A percentile compares a stretch with the other conserved stretches of the same genome.
These are phyloP conservation scores for Thysanoteuthis rhombus DNA, from an alignment of 2,888 invertebrate genomes.

Conservation along the genomic window DNA sequence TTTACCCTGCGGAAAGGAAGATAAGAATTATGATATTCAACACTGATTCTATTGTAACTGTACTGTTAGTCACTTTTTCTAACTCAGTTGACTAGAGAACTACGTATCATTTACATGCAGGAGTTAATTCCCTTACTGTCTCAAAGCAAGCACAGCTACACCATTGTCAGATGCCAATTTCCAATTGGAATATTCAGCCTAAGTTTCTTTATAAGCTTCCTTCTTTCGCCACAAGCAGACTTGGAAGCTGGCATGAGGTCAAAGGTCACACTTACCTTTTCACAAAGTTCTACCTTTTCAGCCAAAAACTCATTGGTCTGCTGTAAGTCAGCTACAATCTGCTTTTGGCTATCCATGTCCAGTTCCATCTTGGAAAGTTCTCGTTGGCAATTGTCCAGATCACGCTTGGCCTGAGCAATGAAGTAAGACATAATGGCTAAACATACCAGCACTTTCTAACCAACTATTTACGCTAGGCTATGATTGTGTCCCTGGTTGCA, in stretches of 20 bases:
- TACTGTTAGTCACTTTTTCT: too few species aligned
- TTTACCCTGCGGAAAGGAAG: too few species aligned
- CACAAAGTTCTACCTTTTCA: slow-evolving; percentile 50
- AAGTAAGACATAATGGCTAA: not conserved
- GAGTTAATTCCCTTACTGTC: too few species aligned
- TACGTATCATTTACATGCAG: not conserved
- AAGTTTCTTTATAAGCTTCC: not conserved
- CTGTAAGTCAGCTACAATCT: slow-evolving; percentile 52
- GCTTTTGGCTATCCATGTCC: slow-evolving; percentile 50
- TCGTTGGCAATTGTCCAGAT: slow-evolving; percentile 38
- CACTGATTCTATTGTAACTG: too few species aligned
- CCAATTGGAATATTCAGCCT: not conserved
- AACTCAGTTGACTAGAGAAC: too few species aligned
- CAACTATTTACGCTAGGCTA: not conserved
- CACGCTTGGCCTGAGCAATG: slow-evolving; percentile 49
- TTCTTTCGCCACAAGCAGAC: not conserved
- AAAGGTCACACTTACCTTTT: slow-evolving; percentile 45
- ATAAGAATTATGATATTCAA: too few species aligned
- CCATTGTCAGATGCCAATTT: not conserved
- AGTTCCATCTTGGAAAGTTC: slow-evolving; percentile 37
- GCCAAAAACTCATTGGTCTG: slow-evolving; percentile 52
- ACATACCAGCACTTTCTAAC: not conserved
- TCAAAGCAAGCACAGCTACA: not conserved
- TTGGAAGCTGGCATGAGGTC: not conserved
- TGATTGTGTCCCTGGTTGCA: not conserved